phyloP scores from a whole-genome alignment of 2,113 vertebrate species.

The Gadus chalcogrammus region DNA sequence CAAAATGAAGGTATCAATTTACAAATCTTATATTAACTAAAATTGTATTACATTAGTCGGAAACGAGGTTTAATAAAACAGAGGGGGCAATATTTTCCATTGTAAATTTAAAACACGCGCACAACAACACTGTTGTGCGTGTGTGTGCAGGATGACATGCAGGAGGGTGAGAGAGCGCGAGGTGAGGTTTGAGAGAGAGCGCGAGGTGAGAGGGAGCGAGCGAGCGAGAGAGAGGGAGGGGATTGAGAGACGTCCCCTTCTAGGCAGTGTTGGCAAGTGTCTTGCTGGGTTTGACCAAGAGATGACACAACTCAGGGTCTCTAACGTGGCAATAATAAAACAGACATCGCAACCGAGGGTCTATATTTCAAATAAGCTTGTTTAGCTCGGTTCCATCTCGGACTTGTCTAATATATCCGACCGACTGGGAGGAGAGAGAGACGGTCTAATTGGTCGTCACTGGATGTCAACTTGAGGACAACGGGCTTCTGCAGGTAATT shows the following conservation, averaged over 20 bases:
- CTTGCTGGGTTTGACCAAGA: too few species aligned
- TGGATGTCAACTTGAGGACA: not conserved
- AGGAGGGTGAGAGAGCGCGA: not conserved
- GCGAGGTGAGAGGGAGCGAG: not conserved
- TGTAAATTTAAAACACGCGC: constrained; percentile 16
- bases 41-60: too few species aligned
- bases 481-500: not conserved
- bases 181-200: not conserved
- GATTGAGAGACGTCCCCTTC: not conserved
- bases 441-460: not conserved
- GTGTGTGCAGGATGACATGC: constrained; percentile 16
- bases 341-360: too few species aligned
- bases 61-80: too few species aligned
- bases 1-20: too few species aligned
- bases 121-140: constrained; percentile 15
- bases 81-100: constrained; percentile 18
- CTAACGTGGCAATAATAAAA: too few species aligned
- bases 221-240: not conserved
- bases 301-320: too few species aligned
- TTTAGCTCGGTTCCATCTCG: too few species aligned
- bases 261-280: too few species aligned
- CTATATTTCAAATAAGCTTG: too few species aligned
- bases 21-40: too few species aligned
- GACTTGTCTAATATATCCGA: too few species aligned
- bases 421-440: not conserved